phyloP scores from a whole-genome alignment of 2,888 invertebrate genomes.

The Dicycla oo region DNA sequence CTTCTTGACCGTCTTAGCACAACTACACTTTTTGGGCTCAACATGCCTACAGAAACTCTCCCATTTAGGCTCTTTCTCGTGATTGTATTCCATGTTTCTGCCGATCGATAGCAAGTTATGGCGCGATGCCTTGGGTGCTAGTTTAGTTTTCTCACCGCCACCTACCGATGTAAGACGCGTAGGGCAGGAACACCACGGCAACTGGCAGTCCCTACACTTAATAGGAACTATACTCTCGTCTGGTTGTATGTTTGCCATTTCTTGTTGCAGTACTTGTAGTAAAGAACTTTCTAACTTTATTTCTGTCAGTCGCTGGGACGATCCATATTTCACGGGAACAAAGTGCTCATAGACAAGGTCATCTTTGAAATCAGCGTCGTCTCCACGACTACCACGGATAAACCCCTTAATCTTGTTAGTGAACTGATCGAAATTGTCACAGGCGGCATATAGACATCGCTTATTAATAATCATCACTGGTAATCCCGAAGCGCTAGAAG shows the following conservation, averaged over 20 bases:
- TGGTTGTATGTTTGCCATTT: constrained; percentile 70
- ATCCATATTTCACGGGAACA: constrained; percentile 75
- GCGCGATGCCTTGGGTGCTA: not conserved
- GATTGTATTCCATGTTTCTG: constrained; percentile 78
- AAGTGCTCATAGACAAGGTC: constrained; percentile 75
- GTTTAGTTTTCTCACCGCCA: not conserved
- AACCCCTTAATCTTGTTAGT: constrained; percentile 78
- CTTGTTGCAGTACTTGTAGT: constrained; percentile 81
- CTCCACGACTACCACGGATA: constrained; percentile 73
- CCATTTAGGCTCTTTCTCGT: constrained; percentile 83
- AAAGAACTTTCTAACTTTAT: constrained; percentile 82
- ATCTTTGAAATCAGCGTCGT: constrained; percentile 76
- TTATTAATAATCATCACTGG: constrained; percentile 84
- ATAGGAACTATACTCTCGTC: constrained; percentile 65
- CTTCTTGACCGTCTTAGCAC: constrained; percentile 78
- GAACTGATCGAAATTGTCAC: constrained; percentile 81
- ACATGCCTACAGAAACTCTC: constrained; percentile 78
- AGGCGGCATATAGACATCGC: constrained; percentile 81
- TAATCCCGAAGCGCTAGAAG: constrained; percentile 78
- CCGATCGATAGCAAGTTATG: constrained; percentile 71
- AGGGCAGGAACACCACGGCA: constrained; percentile 61
- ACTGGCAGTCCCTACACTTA: constrained; percentile 73
- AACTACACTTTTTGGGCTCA: constrained; percentile 75
- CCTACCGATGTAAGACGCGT: not conserved
- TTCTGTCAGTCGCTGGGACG: constrained; percentile 74